phyloP scores from a whole-genome alignment of 2,888 invertebrate species.

The Mystacides longicornis region DNA sequence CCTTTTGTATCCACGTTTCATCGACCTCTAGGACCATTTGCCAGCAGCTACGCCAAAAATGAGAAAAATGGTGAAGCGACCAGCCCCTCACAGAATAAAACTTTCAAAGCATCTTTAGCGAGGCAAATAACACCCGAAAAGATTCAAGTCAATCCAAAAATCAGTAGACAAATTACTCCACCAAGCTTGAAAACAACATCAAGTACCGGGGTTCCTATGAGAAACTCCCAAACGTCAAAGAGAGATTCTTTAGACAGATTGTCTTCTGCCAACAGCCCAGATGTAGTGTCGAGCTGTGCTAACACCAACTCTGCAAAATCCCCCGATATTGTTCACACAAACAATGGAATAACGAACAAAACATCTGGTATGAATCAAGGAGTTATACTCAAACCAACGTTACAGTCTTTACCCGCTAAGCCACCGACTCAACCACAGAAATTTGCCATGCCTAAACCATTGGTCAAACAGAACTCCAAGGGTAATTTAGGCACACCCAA shows the following conservation, averaged over 20 bases:
- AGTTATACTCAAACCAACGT: conserved; percentile 29
- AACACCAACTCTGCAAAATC: conserved; percentile 49
- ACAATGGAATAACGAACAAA: conserved; percentile 34
- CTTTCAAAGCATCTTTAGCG: conserved; percentile 41
- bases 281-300: conserved; percentile 63
- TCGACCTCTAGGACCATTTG: conserved; percentile 27
- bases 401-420: conserved; percentile 41
- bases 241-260: conserved; percentile 37
- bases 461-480: conserved; percentile 40
- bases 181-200: conserved; percentile 19
- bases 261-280: conserved; percentile 52
- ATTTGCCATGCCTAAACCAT: conserved; percentile 28
- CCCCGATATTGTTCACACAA: conserved; percentile 54
- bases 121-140: conserved; percentile 38
- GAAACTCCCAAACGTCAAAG: conserved; percentile 40
- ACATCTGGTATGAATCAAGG: conserved; percentile 29
- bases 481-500: conserved; percentile 9
- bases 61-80: conserved; percentile 7
- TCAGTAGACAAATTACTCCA: conserved; percentile 42
- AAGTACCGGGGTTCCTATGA: conserved; percentile 14
- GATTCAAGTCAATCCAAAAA: conserved; percentile 31
- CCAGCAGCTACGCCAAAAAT: conserved; percentile 28
- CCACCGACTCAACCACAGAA: conserved; percentile 40
- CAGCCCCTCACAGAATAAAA: conserved; percentile 29
- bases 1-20: conserved; percentile 33